Base-by-base conservation (phyloP, 2,888 invertebrate species). In the Trissolcus brochymenae region DNA sequence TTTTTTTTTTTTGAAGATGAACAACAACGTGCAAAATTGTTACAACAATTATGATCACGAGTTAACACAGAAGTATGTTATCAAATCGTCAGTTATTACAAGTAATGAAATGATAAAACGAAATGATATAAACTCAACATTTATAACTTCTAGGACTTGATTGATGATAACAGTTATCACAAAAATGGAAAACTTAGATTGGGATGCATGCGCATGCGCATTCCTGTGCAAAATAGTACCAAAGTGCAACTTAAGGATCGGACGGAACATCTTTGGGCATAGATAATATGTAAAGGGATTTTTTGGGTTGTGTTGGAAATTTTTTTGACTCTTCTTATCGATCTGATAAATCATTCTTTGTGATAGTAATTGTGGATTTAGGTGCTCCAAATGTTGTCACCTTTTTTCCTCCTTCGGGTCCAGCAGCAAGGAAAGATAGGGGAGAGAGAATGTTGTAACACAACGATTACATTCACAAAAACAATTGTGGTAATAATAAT, bases 331-430 rank as follows among this genome's bases (percentile, higher is more conserved):
- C 76, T 65, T 81, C 13, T 17, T 51, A 17, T 46, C 16, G n/a
- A 76, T 79, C 76, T 73, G 49, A 61, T 59, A 73, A 73, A 75
- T 78, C 80, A 73, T 79, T 75, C 78, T 81, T 82, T 78, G 84
- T 87, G 86, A 85, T 86, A 86, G 82, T 86, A 87, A 88, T 89
- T 82, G 85, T 88, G 87, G 85, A 84, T 85, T 87, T 89, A 89
- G 89, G 89, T 89, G 89, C 90, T 90, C 90, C 91, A 90, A 89
- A 90, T 90, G 90, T 90, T 90, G 91, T 92, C 92, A 92, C 92
- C 91, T 92, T 92, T 91, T 91, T 91, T 91, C 91, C 91, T 92
- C 91, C 92, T 92, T 91, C 86, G 87, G 84, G 87, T 89, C 89
- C 89, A 86, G 89, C 89, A 89, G 89, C 89, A 88, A 83, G 89